Evolutionary conservation across 2,888 invertebrate species (phyloP), one percentile per base, ranked within the genome.

Genomic region (Habroteleia sp.): DNA sequence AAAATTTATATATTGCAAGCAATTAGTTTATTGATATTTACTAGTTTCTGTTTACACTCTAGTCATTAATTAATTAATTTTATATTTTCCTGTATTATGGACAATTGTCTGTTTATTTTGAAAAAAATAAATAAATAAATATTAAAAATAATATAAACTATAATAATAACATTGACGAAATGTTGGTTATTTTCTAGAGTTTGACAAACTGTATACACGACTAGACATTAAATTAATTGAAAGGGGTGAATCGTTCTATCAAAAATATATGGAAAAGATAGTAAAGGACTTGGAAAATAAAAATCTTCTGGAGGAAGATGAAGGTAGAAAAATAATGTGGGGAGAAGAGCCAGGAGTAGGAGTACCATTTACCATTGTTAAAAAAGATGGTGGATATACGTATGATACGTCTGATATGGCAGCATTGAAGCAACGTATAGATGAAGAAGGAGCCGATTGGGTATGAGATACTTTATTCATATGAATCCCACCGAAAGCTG

Each of bases 361-460:
- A 50, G 93, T 98, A 68, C 99, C 99, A 0, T 89, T 99, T 54
- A 99, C 98, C 0, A 91, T 99, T 14, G 93, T 99, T 0, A 99
- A 99, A 89, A 96, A 97, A 0, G 99, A 98, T 89, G 99, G 99
- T 23, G 97, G 97, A 8, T 95, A 92, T 82, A 99, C 99, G 0
- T 99, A 99, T 87, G 99, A 99, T 85, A 99, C 99, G 0, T 99
- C 99, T 0, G 99, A 99, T 86, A 91, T 99, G 92, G 97, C 99
- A 0, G 93, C 97, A 1, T 92, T 99, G 10, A 94, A 93, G 82
- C 94, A 98, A 54, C 92, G 96, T 46, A 88, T 96, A 1, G 89
- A 93, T 58, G 95, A 96, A 84, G 97, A 98, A 87, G 94, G 94
- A 74, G 95, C 91, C 1, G 94, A 96, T 72, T 95, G 98, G 93